These are phyloP conservation scores for Lampropteryx suffumata DNA, from an alignment of 2,888 invertebrate species.

Conservation along the genomic window DNA sequence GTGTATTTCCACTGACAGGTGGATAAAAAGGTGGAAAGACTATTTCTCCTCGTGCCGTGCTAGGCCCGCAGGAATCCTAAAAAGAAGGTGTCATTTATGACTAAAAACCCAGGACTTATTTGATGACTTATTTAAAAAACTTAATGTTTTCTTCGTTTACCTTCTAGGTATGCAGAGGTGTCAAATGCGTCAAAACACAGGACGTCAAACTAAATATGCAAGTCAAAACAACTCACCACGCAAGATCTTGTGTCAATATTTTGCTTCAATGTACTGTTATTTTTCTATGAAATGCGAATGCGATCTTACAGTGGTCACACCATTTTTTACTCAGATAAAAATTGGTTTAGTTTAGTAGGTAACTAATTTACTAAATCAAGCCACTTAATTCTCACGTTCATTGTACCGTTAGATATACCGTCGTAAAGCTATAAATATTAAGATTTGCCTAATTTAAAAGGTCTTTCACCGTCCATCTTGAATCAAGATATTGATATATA, in stretches of 20 bases:
- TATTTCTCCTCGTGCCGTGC: too few relatives aligned
- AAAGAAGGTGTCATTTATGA: too few relatives aligned
- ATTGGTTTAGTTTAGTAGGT: too few relatives aligned
- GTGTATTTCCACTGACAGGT: too few relatives aligned
- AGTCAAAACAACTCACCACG: conserved; percentile 22
- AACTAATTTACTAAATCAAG: too few relatives aligned
- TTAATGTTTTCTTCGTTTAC: conserved; percentile 1
- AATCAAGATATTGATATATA: too few relatives aligned
- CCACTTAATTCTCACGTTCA: conserved; percentile 20
- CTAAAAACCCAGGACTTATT: too few relatives aligned
- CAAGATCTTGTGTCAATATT: conserved; percentile 33
- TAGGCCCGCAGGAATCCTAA: too few relatives aligned
- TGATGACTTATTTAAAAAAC: neutral
- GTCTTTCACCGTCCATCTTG: conserved; percentile 49
- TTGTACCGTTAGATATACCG: conserved; percentile 44
- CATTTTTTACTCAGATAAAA: too few relatives aligned
- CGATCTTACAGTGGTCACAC: too few relatives aligned
- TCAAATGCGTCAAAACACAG: conserved; percentile 12
- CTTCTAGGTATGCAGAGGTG: conserved; percentile 11
- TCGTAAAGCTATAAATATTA: conserved; percentile 55
- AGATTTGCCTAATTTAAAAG: conserved; percentile 62
- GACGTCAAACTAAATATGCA: conserved; percentile 12
- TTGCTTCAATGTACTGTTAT: conserved; percentile 22
- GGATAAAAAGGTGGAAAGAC: too few relatives aligned
- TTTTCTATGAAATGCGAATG: neutral